Conservation (phyloP, 1,140 invertebrate genomes). For the Oreohelix idahoensis region DNA sequence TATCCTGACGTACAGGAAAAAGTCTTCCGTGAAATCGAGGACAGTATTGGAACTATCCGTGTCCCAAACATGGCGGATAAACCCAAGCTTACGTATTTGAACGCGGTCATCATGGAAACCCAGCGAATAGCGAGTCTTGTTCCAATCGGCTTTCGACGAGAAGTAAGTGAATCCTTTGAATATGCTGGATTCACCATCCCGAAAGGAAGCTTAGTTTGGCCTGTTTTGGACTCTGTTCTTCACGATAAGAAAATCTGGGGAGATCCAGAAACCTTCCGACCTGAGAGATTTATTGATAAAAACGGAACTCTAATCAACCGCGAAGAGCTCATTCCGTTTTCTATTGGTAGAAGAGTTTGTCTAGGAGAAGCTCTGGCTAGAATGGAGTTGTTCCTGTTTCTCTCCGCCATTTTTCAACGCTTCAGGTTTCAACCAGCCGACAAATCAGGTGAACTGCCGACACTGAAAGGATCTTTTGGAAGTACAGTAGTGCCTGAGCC, state of each 20-base stretch:
- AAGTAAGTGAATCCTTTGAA: background rate
- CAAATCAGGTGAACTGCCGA: background rate
- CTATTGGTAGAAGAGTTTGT: background rate
- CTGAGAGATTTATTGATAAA: too few relatives aligned
- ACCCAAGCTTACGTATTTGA: background rate
- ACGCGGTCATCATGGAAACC: background rate
- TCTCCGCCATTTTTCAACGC: background rate
- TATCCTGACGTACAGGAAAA: constrained; percentile 79
- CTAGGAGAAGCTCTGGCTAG: background rate
- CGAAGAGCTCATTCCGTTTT: too few relatives aligned
- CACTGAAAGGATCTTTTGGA: too few relatives aligned
- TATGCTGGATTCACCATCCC: background rate
- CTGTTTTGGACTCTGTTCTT: too few relatives aligned
- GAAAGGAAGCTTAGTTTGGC: background rate
- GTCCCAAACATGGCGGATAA: too few relatives aligned
- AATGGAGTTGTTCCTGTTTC: background rate
- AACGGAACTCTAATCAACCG: too few relatives aligned
- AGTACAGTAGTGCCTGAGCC: too few relatives aligned
- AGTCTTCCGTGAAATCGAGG: constrained; percentile 71
- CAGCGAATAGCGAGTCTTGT: background rate
- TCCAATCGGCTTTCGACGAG: background rate
- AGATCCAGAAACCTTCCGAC: too few relatives aligned
- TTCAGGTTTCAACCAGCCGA: background rate
- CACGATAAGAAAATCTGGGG: constrained; percentile 1
- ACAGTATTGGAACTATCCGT: constrained; percentile 7